Percentiles rank a stretch among this genome's conserved stretches.
phyloP scores from a whole-genome alignment of 1,140 invertebrate genomes.

The Cataglyphis hispanica region DNA sequence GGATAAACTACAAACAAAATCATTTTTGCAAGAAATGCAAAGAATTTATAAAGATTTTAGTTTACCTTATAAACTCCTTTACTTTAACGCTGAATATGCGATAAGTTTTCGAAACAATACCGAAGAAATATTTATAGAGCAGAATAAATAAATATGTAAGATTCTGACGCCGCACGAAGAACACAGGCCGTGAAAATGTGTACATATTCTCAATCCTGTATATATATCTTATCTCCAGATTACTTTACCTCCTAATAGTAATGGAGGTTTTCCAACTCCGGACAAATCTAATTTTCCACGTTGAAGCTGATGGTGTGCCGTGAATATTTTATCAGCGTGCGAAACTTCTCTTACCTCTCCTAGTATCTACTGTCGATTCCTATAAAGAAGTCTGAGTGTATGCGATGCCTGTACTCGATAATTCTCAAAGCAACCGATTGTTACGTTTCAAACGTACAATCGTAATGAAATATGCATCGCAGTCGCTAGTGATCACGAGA shows the following conservation, averaged over 20 bases:
- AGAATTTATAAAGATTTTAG: not conserved
- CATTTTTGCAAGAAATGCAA: not conserved
- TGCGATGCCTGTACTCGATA: slow-evolving; percentile 12
- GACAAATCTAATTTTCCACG: slow-evolving; percentile 75
- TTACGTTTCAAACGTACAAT: not conserved
- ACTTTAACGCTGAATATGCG: not conserved
- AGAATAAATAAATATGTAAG: slow-evolving; percentile 3
- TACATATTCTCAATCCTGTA: slow-evolving; percentile 50
- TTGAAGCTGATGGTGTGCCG: slow-evolving; percentile 65
- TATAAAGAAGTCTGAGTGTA: slow-evolving; percentile 56
- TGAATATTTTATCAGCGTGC: slow-evolving; percentile 74
- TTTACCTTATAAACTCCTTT: not conserved
- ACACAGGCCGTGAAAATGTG: slow-evolving; percentile 19
- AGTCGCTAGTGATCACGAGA: not conserved
- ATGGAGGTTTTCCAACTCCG: slow-evolving; percentile 75
- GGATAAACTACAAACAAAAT: not conserved
- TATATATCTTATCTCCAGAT: slow-evolving; percentile 69
- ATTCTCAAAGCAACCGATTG: slow-evolving; percentile 33
- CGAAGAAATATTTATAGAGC: not conserved
- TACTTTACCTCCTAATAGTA: slow-evolving; percentile 71
- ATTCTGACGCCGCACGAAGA: not conserved
- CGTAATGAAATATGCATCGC: slow-evolving; percentile 20
- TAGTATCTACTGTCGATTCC: slow-evolving; percentile 64
- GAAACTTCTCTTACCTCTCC: slow-evolving; percentile 60
- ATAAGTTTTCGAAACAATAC: slow-evolving; percentile 17